A percentile compares a stretch with the other conserved stretches of the same genome.
These are phyloP conservation scores for Agrochola litura DNA, from an alignment of 2,888 invertebrate genomes.

Conservation along the genomic window DNA sequence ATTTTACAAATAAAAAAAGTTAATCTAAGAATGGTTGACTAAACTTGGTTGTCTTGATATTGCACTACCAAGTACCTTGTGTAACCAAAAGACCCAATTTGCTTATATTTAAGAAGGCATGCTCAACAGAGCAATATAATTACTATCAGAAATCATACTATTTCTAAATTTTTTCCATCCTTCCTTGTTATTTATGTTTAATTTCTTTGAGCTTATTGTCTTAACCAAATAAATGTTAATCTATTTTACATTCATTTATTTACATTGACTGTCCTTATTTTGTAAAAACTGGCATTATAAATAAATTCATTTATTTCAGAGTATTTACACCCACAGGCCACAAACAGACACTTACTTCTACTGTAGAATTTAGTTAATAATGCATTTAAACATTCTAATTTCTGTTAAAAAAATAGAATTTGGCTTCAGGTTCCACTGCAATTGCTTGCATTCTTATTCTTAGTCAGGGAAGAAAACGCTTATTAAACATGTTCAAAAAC, in stretches of 20 bases:
- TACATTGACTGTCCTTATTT: neutral
- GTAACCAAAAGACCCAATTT: neutral
- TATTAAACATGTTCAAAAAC: neutral
- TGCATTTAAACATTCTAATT: neutral
- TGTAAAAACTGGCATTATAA: neutral
- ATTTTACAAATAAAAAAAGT: neutral
- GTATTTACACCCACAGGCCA: no score
- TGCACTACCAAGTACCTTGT: neutral
- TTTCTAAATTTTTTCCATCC: constrained; percentile 1
- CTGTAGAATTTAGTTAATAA: neutral
- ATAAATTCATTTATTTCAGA: no score
- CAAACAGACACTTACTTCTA: neutral
- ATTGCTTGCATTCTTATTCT: neutral
- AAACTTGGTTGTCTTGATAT: neutral
- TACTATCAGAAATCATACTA: neutral
- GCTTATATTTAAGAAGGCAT: neutral
- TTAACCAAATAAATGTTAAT: neutral
- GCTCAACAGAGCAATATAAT: neutral
- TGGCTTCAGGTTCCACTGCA: no score
- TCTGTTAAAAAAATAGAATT: neutral
- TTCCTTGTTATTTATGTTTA: constrained; percentile 18
- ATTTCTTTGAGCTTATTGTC: no score
- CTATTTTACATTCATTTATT: neutral
- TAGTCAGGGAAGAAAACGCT: no score
- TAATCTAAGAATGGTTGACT: neutral